These are phyloP conservation scores for Diprion similis DNA, from an alignment of 1,140 invertebrate genomes.

Conservation along the genomic window DNA sequence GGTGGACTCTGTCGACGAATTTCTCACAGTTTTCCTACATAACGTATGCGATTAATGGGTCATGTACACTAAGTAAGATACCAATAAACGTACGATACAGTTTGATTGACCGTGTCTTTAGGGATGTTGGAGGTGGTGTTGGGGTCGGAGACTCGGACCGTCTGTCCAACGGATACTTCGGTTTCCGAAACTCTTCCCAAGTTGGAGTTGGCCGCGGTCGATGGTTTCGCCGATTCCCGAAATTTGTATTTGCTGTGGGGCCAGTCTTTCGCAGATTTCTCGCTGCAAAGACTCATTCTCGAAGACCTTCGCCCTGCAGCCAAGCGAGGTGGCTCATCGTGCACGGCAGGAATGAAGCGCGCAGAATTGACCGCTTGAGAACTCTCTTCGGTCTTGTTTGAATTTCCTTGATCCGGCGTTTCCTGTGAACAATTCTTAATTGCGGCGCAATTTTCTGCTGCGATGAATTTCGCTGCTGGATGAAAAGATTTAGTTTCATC, in stretches of 20 bases:
- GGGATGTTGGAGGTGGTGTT: too few species aligned
- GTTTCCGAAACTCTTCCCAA: too few species aligned
- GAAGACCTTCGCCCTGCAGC: neutral
- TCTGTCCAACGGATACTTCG: neutral
- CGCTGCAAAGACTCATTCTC: neutral
- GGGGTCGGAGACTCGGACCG: neutral
- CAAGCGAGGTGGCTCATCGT: too few species aligned
- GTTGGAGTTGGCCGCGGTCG: neutral
- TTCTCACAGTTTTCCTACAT: constrained; percentile 3
- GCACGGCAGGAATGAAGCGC: too few species aligned
- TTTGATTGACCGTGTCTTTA: too few species aligned
- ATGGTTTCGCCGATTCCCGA: neutral
- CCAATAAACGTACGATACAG: too few species aligned
- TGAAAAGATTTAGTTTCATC: too few species aligned
- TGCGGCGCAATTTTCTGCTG: neutral
- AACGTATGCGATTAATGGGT: neutral
- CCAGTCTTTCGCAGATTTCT: neutral
- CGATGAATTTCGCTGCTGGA: too few species aligned
- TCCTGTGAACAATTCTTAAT: neutral
- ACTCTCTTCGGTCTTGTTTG: neutral
- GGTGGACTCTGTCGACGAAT: neutral
- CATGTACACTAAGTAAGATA: neutral
- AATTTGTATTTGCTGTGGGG: neutral
- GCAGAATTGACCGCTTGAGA: too few species aligned
- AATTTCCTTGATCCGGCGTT: neutral